These are phyloP conservation scores for Globicephala melas DNA, from an alignment of 2,113 vertebrate genomes.

Conservation along the genomic window DNA sequence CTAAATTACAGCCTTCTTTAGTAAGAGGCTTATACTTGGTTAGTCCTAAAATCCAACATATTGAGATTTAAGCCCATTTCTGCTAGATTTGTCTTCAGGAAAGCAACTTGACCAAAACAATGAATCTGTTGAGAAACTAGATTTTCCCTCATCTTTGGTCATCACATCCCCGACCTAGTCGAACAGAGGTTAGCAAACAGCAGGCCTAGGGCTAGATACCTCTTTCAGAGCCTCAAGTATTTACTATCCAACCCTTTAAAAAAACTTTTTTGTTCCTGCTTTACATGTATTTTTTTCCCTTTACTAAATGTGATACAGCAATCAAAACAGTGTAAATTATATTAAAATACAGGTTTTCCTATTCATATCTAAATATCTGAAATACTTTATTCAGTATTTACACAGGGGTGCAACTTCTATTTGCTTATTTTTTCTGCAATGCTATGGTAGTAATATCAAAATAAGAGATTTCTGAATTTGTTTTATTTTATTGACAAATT, in stretches of 20 bases:
- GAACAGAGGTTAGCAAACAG: not conserved
- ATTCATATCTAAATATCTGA: not conserved
- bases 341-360: not conserved
- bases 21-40: not conserved
- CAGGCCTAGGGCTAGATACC: not conserved
- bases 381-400: not conserved
- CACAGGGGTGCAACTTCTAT: not conserved
- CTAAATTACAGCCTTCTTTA: not conserved
- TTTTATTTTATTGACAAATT: too few relatives aligned
- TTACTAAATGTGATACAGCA: not conserved
- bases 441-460: not conserved
- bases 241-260: not conserved
- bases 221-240: not conserved
- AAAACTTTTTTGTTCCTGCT: not conserved
- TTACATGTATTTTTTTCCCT: not conserved
- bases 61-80: not conserved
- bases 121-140: not conserved
- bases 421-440: not conserved
- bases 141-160: not conserved
- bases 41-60: not conserved
- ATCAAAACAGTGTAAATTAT: not conserved
- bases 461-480: not conserved
- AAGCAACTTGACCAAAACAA: not conserved
- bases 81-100: not conserved
- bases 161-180: not conserved